phyloP scores from a whole-genome alignment of 2,888 invertebrate genomes.

The Drosophila algonquin region DNA sequence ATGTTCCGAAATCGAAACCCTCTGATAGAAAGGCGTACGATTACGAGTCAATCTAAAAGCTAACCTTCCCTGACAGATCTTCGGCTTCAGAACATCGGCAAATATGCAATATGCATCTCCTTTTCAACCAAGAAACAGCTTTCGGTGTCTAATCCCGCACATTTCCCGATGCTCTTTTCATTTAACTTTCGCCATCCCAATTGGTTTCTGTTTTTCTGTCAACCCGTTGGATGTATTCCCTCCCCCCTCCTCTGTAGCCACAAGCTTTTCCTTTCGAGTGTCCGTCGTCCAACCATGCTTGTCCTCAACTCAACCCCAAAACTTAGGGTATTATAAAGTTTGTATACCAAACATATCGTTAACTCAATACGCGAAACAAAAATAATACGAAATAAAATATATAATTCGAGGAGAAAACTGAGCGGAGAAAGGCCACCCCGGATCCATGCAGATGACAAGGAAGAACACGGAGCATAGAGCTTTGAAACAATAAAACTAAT shows the following conservation, averaged over 20 bases:
- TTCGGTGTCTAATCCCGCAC: conserved; percentile 53
- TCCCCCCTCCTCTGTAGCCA: neutral
- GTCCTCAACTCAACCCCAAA: conserved; percentile 52
- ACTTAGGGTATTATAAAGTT: conserved; percentile 75
- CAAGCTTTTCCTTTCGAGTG: conserved; percentile 19
- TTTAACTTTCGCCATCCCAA: conserved; percentile 11
- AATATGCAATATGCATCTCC: conserved; percentile 5
- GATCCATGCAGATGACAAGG: conserved; percentile 8
- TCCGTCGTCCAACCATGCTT: conserved; percentile 27
- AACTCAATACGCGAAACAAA: conserved; percentile 65
- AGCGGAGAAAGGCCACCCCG: conserved; percentile 3
- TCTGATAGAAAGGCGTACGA: neutral
- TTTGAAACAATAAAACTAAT: conserved; percentile 43
- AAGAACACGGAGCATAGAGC: conserved; percentile 10
- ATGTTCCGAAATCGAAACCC: conserved; percentile 38
- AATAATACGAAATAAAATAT: conserved; percentile 52
- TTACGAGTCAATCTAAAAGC: neutral
- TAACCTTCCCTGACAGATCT: too few relatives aligned
- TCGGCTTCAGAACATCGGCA: conserved; percentile 34
- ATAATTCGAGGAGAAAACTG: conserved; percentile 29
- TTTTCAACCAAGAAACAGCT: conserved; percentile 38
- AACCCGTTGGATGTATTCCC: conserved; percentile 7
- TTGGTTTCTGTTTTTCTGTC: conserved; percentile 1
- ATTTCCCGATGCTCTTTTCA: conserved; percentile 34
- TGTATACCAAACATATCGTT: conserved; percentile 81